These are phyloP conservation scores for Oncorhynchus gorbuscha DNA, from an alignment of 2,113 vertebrate species.

Conservation along the genomic window DNA sequence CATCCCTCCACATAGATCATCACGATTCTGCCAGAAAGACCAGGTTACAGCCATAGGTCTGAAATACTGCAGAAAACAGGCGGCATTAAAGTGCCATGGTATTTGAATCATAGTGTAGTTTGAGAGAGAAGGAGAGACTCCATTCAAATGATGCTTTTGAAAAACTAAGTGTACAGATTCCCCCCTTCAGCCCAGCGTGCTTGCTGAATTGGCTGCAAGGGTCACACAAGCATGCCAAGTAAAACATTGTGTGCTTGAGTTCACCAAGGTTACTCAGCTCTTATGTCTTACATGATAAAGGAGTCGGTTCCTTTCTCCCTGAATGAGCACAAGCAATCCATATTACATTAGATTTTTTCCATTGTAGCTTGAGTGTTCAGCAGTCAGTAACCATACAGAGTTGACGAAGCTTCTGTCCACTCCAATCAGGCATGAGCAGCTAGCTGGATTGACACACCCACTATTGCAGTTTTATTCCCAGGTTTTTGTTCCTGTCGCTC, in stretches of 20 bases:
- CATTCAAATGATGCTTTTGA: too few relatives aligned
- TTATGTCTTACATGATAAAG: not conserved
- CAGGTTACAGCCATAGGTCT: not conserved
- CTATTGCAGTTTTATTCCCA: not conserved
- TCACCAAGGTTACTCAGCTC: not conserved
- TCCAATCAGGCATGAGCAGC: not conserved
- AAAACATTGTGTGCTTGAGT: not conserved
- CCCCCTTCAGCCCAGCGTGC: not conserved
- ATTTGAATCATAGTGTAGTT: too few relatives aligned
- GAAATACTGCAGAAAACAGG: not conserved
- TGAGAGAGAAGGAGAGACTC: too few relatives aligned
- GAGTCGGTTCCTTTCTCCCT: conserved; percentile 9
- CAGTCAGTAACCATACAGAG: conserved; percentile 1
- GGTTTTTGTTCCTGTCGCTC: not conserved
- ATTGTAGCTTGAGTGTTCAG: not conserved
- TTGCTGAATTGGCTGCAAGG: not conserved
- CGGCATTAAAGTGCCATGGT: not conserved
- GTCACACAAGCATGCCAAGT: not conserved
- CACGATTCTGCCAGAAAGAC: not conserved
- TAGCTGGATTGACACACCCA: not conserved
- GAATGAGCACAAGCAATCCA: conserved; percentile 22
- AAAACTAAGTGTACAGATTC: not conserved
- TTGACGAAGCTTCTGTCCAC: not conserved
- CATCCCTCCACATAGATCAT: not conserved
- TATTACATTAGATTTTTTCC: conserved; percentile 17